Conservation (phyloP, 2,797 vertebrate species). For the Prionace glauca region DNA sequence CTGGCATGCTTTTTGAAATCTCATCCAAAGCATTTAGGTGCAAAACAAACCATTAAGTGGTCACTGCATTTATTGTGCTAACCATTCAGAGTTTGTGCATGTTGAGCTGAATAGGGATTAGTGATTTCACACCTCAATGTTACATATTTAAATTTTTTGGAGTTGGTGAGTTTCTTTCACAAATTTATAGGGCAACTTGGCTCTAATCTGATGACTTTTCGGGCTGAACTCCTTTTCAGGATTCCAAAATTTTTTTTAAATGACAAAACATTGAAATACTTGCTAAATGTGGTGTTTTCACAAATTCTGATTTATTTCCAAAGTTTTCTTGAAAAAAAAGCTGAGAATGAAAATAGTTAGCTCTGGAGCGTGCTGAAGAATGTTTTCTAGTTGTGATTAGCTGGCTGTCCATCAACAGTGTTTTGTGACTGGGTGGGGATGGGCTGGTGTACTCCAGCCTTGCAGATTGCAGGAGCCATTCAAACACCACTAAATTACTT, state of each 20-base stretch:
- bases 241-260: neutral
- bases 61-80: neutral
- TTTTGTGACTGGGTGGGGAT: neutral
- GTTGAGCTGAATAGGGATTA: neutral
- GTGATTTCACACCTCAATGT: neutral
- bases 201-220: neutral
- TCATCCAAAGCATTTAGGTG: neutral
- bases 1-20: neutral
- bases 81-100: neutral
- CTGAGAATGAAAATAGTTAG: neutral
- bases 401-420: neutral
- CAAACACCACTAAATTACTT: neutral
- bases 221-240: neutral
- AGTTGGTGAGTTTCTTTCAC: neutral
- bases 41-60: neutral
- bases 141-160: neutral
- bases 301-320: neutral
- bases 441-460: neutral
- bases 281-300: neutral
- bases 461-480: neutral
- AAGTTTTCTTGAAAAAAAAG: neutral
- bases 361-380: neutral
- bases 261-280: neutral
- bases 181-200: neutral
- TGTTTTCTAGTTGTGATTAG: neutral